phyloP scores from a whole-genome alignment of 2,113 vertebrate species.

The Colaptes auratus region DNA sequence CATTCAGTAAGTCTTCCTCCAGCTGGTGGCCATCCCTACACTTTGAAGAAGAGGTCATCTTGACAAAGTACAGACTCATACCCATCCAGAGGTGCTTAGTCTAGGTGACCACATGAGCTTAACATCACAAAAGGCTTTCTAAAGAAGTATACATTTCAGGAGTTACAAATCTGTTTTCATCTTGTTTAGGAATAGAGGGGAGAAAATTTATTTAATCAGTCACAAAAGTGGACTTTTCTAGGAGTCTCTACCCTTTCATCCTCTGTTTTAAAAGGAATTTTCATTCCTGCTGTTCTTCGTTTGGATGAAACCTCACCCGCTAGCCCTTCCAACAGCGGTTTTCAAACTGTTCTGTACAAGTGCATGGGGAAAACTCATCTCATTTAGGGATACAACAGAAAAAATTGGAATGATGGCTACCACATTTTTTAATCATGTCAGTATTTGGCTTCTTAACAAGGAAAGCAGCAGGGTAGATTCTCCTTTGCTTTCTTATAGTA shows the following conservation, averaged over 20 bases:
- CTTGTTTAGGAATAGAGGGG: neutral
- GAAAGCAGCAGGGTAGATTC: neutral
- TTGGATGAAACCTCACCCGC: neutral
- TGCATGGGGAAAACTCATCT: neutral
- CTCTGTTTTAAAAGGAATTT: neutral
- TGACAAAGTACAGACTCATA: neutral
- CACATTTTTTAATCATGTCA: neutral
- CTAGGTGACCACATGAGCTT: neutral
- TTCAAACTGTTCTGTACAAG: neutral
- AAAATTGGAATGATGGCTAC: neutral
- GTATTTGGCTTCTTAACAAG: conserved; percentile 41
- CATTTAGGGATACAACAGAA: neutral
- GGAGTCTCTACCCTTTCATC: neutral
- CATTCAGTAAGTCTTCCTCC: neutral
- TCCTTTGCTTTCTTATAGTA: conserved; percentile 48
- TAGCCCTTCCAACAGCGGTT: neutral
- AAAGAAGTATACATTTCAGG: neutral
- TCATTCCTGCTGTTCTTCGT: neutral
- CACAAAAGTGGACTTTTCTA: neutral
- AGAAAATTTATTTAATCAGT: neutral
- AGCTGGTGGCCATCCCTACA: neutral
- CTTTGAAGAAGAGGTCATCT: neutral
- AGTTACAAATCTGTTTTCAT: neutral
- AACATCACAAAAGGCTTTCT: neutral
- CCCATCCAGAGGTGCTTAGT: neutral